phyloP scores from a whole-genome alignment of 1,140 invertebrate genomes.

The Drosophila littoralis region DNA sequence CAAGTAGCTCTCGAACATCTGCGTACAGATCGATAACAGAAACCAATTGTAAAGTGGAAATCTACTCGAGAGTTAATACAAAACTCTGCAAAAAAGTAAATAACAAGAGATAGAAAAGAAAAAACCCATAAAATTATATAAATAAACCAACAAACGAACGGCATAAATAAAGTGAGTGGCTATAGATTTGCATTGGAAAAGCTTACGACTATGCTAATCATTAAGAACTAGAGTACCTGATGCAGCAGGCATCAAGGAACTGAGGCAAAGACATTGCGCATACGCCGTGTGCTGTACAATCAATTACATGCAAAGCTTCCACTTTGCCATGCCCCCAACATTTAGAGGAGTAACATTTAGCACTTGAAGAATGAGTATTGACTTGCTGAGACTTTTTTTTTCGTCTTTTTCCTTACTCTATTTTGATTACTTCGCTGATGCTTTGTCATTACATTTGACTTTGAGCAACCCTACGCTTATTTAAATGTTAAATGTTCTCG shows the following conservation, averaged over 20 bases:
- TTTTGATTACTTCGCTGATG: conserved; percentile 45
- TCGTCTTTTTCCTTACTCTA: conserved; percentile 3
- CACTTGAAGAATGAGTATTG: conserved; percentile 37
- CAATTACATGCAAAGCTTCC: conserved; percentile 67
- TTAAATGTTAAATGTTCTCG: conserved; percentile 38
- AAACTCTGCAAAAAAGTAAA: conserved; percentile 51
- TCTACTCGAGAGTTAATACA: not conserved
- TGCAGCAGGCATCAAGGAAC: not conserved
- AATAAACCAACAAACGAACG: conserved; percentile 74
- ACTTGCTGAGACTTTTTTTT: conserved; percentile 28
- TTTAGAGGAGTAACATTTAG: conserved; percentile 57
- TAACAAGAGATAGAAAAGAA: conserved; percentile 37
- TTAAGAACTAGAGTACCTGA: conserved; percentile 9
- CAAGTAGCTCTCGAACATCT: conserved; percentile 20
- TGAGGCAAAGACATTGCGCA: conserved; percentile 18
- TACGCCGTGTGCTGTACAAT: conserved; percentile 50
- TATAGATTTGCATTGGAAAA: conserved; percentile 47
- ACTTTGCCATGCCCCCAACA: conserved; percentile 50
- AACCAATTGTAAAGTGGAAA: conserved; percentile 4
- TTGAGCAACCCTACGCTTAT: conserved; percentile 22
- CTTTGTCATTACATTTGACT: conserved; percentile 53
- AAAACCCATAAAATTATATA: conserved; percentile 59
- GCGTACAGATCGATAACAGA: conserved; percentile 9
- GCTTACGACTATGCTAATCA: conserved; percentile 38
- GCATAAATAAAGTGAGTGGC: conserved; percentile 44